Evolutionary conservation across 1,140 invertebrate species (phyloP).

Genomic region (Aphaenogaster floridana): DNA sequence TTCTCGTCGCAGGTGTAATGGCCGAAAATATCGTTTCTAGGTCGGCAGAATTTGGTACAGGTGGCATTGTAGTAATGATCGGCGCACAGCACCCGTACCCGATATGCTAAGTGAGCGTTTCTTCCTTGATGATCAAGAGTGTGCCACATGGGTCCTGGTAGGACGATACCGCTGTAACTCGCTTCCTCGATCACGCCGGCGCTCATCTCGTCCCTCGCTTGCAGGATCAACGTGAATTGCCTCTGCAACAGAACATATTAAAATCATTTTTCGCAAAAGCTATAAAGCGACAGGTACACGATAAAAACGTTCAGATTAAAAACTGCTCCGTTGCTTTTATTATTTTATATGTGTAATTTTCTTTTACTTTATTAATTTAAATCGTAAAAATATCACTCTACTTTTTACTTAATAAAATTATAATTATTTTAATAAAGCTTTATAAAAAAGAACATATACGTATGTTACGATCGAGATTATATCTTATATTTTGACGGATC

Average conservation of each 20-base stretch:
- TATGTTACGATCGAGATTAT: background rate
- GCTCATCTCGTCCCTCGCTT: slow-evolving; percentile 94
- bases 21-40: slow-evolving; percentile 97
- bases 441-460: background rate
- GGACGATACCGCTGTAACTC: slow-evolving; percentile 95
- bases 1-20: slow-evolving; percentile 96
- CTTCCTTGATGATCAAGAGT: slow-evolving; percentile 93
- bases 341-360: background rate
- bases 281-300: slow-evolving; percentile 21
- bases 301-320: background rate
- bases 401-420: background rate
- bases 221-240: slow-evolving; percentile 96
- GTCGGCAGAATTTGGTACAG: slow-evolving; percentile 97
- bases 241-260: slow-evolving; percentile 89
- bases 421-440: background rate
- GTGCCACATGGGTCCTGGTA: slow-evolving; percentile 96
- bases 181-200: slow-evolving; percentile 94
- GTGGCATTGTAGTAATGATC: slow-evolving; percentile 97
- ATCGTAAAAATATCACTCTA: background rate
- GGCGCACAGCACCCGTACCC: slow-evolving; percentile 96
- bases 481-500: background rate
- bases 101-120: slow-evolving; percentile 93
- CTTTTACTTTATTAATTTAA: background rate
- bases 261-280: slow-evolving; percentile 53
- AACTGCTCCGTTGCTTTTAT: background rate